Evolutionary conservation across 2,797 vertebrate genomes (phyloP), one percentile per base, ranked within the genome.

Genomic region (Oryzias dopingdopingensis): DNA sequence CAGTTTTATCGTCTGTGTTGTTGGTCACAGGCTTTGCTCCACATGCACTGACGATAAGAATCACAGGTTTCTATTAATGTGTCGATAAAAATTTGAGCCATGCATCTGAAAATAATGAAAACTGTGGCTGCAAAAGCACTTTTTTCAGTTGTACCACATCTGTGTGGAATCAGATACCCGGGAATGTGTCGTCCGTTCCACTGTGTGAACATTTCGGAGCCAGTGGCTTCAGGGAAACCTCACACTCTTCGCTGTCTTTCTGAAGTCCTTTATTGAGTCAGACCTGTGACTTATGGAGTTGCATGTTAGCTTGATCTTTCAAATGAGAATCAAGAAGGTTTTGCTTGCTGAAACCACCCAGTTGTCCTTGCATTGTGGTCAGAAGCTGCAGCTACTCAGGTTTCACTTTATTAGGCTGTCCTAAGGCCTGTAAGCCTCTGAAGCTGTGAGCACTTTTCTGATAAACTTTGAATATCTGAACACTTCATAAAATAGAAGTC

Each of bases 251-350:
- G 57, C 64, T 65, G 59, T 44, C 23, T 49, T 62, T 82, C 77
- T 73, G 72, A 57, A 5, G 59, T 62, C 63, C 49, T 55, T 67
- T 53, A 46, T 45, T 58, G 70, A 49, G 53, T 64, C 58, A 32
- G 62, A 76, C 46, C 80, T 42, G 0, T 72, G 59, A n/a, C 66
- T 67, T 23, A 58, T 7, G 65, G 71, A 47, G 5, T 22, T 2
- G 24, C 57, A 79, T 47, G 59, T 75, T 63, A 68, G 55, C 76
- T 83, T 80, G 54, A 74, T 80, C 71, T 74, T 49, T 26, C 42
- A 55, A 73, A 82, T 82, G 43, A 69, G 69, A 81, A 81, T 56
- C 76, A 80, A 71, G 58, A 53, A 5, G 53, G 60, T 67, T 65
- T 50, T 17, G 18, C 69, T 67, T 46, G 17, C 56, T 47, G 49